These are phyloP conservation scores for Melipona bicolor DNA, from an alignment of 2,888 invertebrate species.

Conservation along the genomic window DNA sequence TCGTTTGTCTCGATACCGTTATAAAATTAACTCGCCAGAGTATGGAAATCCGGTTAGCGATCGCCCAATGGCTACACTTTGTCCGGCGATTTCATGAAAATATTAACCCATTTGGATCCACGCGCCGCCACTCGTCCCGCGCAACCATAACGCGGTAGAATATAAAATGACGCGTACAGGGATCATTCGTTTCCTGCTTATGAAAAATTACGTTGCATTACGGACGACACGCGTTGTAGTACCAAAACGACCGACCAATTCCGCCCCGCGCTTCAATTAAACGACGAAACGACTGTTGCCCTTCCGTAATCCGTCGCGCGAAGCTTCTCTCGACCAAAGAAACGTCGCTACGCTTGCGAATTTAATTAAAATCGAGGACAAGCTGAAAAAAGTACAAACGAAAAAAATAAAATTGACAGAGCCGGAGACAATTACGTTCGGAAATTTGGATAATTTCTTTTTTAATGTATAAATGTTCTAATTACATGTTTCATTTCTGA, in stretches of 20 bases:
- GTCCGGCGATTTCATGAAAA: conserved; percentile 50
- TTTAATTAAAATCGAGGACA: neutral
- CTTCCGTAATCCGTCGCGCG: neutral
- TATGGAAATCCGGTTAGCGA: conserved; percentile 49
- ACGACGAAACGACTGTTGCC: conserved; percentile 8
- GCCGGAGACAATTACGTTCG: no score
- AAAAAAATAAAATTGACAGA: no score
- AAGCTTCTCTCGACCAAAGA: neutral
- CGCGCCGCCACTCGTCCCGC: neutral
- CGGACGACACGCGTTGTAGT: neutral
- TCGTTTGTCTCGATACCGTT: conserved; percentile 40
- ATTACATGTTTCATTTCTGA: no score
- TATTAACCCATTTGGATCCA: conserved; percentile 55
- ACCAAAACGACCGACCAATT: conserved; percentile 20
- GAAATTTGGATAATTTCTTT: no score
- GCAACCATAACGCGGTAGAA: conserved; percentile 12
- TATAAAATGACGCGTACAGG: conserved; percentile 23
- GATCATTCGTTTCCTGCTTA: conserved; percentile 42
- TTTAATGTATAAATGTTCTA: no score
- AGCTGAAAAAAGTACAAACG: neutral
- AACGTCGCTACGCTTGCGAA: neutral
- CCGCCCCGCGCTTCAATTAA: neutral
- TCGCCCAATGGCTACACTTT: conserved; percentile 36
- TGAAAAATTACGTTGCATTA: conserved; percentile 39
- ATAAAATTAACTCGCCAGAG: conserved; percentile 47